phyloP scores from a whole-genome alignment of 92 coral and sea anemone genomes.

The Ricordea florida region DNA sequence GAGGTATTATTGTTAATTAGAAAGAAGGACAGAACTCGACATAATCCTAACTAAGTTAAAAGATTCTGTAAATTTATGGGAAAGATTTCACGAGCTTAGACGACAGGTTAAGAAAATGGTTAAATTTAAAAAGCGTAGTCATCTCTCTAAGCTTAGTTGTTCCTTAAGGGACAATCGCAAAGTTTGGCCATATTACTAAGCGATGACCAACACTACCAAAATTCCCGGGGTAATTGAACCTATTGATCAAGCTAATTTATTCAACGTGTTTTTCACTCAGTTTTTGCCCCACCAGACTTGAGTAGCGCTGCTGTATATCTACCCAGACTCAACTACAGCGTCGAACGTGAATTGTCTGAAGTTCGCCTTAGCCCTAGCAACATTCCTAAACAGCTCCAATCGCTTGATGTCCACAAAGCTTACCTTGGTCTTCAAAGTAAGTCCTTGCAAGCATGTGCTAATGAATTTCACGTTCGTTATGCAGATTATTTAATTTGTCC shows the following conservation, averaged over 20 bases:
- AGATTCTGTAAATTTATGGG: background rate
- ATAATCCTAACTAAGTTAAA: conserved; percentile 22
- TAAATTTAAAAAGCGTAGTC: conserved; percentile 28
- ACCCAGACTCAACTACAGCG: background rate
- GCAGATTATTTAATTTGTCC: background rate
- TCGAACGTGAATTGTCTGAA: background rate
- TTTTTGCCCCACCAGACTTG: conserved; percentile 12
- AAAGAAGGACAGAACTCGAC: conserved; percentile 46
- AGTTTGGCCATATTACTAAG: conserved; percentile 49
- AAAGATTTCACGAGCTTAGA: conserved; percentile 19
- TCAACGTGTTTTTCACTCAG: conserved; percentile 53
- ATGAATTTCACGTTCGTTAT: background rate
- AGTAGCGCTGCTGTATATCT: background rate
- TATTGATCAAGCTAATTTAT: conserved; percentile 41
- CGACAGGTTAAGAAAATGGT: conserved; percentile 25
- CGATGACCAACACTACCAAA: conserved; percentile 26
- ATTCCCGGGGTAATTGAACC: conserved; percentile 23
- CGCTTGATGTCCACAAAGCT: conserved; percentile 26
- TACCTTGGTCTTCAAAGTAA: conserved; percentile 18
- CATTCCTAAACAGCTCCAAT: conserved; percentile 23
- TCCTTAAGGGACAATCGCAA: conserved; percentile 27
- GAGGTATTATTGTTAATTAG: conserved; percentile 27
- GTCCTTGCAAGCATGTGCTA: conserved; percentile 31
- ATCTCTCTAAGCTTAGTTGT: conserved; percentile 7
- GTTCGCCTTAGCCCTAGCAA: too few species aligned